Percentiles rank a stretch among this genome's conserved stretches.
Conservation (phyloP, 2,797 vertebrate genomes). For the Lepilemur septentrionalis region DNA sequence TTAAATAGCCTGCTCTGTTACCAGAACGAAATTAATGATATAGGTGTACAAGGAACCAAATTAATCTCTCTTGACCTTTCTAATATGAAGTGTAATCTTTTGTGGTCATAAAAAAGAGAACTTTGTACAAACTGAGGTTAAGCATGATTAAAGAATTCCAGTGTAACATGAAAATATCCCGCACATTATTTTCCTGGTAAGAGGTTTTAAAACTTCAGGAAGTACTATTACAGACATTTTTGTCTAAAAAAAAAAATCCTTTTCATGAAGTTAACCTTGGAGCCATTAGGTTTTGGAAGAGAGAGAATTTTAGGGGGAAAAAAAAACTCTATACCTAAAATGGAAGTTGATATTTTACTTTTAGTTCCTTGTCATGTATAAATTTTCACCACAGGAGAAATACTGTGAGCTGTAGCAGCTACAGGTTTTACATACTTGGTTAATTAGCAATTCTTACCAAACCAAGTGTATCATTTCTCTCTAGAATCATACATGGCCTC, state of each 20-base stretch:
- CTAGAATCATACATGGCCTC: constrained; percentile 85
- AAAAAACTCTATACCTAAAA: not conserved
- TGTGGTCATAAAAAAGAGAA: not conserved
- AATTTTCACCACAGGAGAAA: constrained; percentile 59
- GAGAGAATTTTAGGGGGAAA: not conserved
- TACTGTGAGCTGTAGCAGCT: constrained; percentile 66
- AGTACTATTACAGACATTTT: not conserved
- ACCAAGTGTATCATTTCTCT: constrained; percentile 88
- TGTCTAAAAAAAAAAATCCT: not conserved
- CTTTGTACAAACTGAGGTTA: constrained; percentile 41
- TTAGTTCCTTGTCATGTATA: not conserved
- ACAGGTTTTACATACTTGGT: constrained; percentile 89
- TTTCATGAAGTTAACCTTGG: not conserved
- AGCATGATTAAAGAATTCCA: constrained; percentile 45
- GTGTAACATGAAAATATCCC: not conserved
- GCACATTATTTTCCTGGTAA: not conserved
- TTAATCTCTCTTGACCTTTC: constrained; percentile 72
- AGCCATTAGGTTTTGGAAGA: not conserved
- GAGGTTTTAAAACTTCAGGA: not conserved
- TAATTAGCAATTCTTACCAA: constrained; percentile 93
- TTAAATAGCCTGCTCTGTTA: constrained; percentile 45
- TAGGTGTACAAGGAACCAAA: constrained; percentile 47
- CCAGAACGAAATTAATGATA: constrained; percentile 58
- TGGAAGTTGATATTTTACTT: constrained; percentile 63
- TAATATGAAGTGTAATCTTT: constrained; percentile 54